These are phyloP conservation scores for Spheniscus mendiculus DNA, from an alignment of 2,113 vertebrate species.

Conservation along the genomic window DNA sequence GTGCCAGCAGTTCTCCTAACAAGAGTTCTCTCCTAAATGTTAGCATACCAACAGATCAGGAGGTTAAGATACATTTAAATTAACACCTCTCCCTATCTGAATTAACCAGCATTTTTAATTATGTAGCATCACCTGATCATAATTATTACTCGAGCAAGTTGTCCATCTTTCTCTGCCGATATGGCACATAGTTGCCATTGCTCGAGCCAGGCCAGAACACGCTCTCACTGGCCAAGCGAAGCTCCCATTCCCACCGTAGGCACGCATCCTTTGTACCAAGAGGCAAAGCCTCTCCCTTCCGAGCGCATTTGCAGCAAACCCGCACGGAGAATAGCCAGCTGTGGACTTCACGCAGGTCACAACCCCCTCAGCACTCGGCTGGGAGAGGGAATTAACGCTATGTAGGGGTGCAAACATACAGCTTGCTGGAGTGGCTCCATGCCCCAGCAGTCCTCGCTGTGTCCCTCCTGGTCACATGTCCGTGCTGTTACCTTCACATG, in stretches of 20 bases:
- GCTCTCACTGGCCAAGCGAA: not conserved
- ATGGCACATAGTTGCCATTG: fast-evolving
- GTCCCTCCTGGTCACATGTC: not conserved
- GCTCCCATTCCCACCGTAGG: not conserved
- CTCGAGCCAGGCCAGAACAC: not conserved
- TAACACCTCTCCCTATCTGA: not conserved
- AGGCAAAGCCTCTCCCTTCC: not conserved
- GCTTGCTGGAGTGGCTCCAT: not conserved
- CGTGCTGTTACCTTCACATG: fast-evolving
- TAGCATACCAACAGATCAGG: not conserved
- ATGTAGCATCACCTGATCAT: not conserved
- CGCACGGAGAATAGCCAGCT: not conserved
- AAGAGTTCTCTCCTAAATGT: not conserved
- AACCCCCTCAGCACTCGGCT: not conserved
- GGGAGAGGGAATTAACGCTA: not conserved
- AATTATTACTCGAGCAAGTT: not conserved
- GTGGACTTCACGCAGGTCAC: not conserved
- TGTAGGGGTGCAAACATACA: fast-evolving
- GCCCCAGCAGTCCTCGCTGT: not conserved
- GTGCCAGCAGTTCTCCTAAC: not conserved
- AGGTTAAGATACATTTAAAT: not conserved
- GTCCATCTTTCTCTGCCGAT: not conserved
- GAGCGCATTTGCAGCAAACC: fast-evolving
- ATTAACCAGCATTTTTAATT: not conserved
- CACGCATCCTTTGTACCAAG: not conserved